Evolutionary conservation across 1,140 invertebrate species (phyloP), one percentile per base, ranked within the genome.

Genomic region (Drosophila athabasca): DNA sequence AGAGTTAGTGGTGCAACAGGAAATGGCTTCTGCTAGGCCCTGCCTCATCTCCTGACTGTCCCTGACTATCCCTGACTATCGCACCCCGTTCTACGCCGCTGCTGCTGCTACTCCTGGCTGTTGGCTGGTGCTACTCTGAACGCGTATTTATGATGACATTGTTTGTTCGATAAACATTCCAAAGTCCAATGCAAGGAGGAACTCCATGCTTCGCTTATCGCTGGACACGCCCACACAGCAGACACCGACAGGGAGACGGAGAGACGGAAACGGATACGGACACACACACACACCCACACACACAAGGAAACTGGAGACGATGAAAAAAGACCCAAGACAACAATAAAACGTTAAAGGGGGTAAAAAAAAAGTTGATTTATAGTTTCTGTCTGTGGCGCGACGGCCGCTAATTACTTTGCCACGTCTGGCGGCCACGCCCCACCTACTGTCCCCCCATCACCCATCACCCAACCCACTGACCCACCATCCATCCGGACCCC

Each of bases 61-160:
- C 39, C n/a, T 17, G 17, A 19, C 64, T 48, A 55, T 67, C 50
- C 39, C n/a, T 17, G 17, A 19, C 17, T 19, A 19, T 29, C 31
- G 43, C 65, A 68, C 62, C 65, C 66, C 53, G 55, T 22, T 43
- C 22, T 24, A 15, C 15, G 35, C 8, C 31, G 8, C 31, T 31
- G 31, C 15, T 31, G 11, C 5, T 24, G 24, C 24, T n/a, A n/a
- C n/a, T n/a, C n/a, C n/a, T 3, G 24, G 4, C 0, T 26, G 24
- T 17, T 8, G 13, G 13, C 22, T 58, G 35, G 19, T 22, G 22
- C 58, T 55, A 57, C 46, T 58, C 62, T 57, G 51, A 62, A 71
- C 82, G 70, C 83, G 81, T 89, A 88, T 89, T 88, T 88, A 88
- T 88, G 83, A 88, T 88, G 83, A 88, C 84, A 89, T 74, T 88